Conservation (phyloP, 2,888 invertebrate species). For the Cyclophora albipunctata region DNA sequence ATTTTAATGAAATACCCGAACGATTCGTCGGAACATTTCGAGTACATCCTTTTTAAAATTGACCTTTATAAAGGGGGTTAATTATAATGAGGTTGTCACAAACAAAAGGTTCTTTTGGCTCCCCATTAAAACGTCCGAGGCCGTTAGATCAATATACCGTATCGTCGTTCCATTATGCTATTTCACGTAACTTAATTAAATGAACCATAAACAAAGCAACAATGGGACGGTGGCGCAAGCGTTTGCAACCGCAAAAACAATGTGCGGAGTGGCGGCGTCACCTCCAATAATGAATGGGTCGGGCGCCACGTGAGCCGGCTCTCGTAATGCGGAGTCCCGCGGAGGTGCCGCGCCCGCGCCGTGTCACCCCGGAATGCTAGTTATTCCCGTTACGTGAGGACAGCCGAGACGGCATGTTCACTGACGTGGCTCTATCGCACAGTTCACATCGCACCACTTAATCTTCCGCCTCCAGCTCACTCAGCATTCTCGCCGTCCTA, state of each 20-base stretch:
- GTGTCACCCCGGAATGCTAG: slow-evolving; percentile 22
- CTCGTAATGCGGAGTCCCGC: too few relatives aligned
- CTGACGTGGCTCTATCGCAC: slow-evolving; percentile 29
- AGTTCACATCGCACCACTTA: slow-evolving; percentile 24
- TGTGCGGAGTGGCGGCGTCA: slow-evolving; percentile 26
- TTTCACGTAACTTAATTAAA: slow-evolving; percentile 21
- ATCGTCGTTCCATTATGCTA: slow-evolving; percentile 1
- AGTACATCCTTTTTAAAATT: too few relatives aligned
- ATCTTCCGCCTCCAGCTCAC: slow-evolving; percentile 31
- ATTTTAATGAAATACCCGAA: slow-evolving; percentile 16
- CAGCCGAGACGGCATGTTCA: slow-evolving; percentile 33
- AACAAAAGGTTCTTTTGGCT: not conserved
- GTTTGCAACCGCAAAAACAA: slow-evolving; percentile 27
- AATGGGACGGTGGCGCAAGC: slow-evolving; percentile 24
- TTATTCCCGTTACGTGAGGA: slow-evolving; percentile 27
- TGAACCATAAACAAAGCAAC: slow-evolving; percentile 23
- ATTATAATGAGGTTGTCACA: not conserved
- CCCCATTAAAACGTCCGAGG: not conserved
- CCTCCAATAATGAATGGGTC: slow-evolving; percentile 38
- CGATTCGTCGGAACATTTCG: slow-evolving; percentile 12
- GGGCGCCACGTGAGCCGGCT: not conserved
- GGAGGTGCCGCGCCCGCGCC: slow-evolving; percentile 7
- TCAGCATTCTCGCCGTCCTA: slow-evolving; percentile 32
- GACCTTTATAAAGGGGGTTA: slow-evolving; percentile 1
- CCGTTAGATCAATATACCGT: slow-evolving; percentile 5